phyloP scores from a whole-genome alignment of 2,888 invertebrate genomes.

The Vesta saturnalis region DNA sequence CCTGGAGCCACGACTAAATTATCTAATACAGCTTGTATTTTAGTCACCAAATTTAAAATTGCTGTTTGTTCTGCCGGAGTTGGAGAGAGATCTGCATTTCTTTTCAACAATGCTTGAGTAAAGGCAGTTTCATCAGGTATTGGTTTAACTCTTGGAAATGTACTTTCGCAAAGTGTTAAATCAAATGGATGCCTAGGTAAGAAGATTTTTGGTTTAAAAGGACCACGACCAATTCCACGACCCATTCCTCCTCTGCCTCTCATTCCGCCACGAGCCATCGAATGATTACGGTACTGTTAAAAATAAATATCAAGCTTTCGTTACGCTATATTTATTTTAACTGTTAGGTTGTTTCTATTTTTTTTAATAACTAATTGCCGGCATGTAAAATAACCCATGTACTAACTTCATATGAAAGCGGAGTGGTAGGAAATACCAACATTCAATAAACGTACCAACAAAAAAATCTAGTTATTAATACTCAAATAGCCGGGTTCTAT shows the following conservation, averaged over 20 bases:
- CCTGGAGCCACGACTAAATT: constrained; percentile 95
- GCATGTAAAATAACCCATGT: no score
- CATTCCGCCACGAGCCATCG: constrained; percentile 79
- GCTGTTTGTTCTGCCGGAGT: constrained; percentile 91
- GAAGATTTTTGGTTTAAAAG: constrained; percentile 71
- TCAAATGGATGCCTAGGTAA: constrained; percentile 87
- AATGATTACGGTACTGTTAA: neutral
- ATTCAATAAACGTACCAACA: no score
- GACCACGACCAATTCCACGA: constrained; percentile 71
- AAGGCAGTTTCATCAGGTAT: constrained; percentile 85
- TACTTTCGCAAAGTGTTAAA: constrained; percentile 85
- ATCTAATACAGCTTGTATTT: constrained; percentile 94
- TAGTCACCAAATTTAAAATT: constrained; percentile 91
- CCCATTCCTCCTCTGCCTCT: constrained; percentile 71
- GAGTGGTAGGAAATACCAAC: no score
- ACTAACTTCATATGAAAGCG: no score
- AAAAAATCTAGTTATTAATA: no score
- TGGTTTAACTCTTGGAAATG: constrained; percentile 87
- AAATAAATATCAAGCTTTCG: neutral
- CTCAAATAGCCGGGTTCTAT: no score
- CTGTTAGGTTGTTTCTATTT: no score
- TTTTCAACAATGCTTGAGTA: constrained; percentile 89
- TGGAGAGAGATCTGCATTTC: constrained; percentile 92
- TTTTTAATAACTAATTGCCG: no score
- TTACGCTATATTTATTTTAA: no score